Evolutionary conservation across 2,888 invertebrate genomes (phyloP).

Genomic region (Chydorus sphaericus): DNA sequence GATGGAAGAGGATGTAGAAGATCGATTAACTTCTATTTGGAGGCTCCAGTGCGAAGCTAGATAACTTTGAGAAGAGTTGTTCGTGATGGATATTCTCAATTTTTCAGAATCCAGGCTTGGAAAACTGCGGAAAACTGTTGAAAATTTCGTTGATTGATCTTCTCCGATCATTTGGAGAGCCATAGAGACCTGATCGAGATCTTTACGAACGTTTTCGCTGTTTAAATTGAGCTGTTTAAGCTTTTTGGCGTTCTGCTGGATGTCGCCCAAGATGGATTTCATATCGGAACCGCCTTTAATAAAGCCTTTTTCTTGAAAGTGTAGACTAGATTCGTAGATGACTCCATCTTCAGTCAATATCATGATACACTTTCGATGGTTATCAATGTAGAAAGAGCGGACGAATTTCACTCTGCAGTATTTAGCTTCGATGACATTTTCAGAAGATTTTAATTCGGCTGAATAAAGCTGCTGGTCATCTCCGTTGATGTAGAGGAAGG

Average conservation of each 20-base stretch:
- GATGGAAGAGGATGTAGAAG: not conserved
- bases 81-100: not conserved
- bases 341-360: not conserved
- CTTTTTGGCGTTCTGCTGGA: not conserved
- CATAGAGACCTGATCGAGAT: not conserved
- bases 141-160: not conserved
- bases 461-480: not conserved
- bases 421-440: not conserved
- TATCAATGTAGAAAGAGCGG: not conserved
- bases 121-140: not conserved
- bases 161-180: not conserved
- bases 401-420: not conserved
- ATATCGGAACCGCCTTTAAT: not conserved
- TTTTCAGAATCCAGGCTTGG: not conserved
- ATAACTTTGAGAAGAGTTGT: not conserved
- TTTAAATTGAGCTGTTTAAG: not conserved
- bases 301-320: not conserved
- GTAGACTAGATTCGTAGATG: not conserved
- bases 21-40: not conserved
- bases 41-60: not conserved
- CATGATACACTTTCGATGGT: not conserved
- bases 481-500: not conserved
- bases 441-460: not conserved
- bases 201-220: not conserved
- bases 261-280: not conserved